These are phyloP conservation scores for Drosophila barbarae DNA, from an alignment of 2,888 invertebrate species.

Conservation along the genomic window DNA sequence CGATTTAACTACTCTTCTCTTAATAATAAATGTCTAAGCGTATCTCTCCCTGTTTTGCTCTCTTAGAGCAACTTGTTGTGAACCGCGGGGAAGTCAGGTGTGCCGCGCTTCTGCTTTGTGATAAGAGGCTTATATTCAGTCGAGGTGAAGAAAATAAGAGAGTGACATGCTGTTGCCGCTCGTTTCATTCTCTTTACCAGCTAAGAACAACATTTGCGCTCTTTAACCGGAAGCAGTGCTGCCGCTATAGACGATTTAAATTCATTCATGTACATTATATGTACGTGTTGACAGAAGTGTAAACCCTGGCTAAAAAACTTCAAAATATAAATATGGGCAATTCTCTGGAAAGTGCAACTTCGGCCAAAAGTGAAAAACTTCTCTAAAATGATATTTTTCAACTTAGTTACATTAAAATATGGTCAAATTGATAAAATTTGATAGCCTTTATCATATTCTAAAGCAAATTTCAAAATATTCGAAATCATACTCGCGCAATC, in stretches of 20 bases:
- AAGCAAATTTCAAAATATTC: too few species aligned
- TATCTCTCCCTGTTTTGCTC: background rate
- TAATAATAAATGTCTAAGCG: background rate
- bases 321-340: too few species aligned
- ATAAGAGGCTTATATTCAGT: background rate
- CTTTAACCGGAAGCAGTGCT: background rate
- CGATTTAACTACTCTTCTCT: background rate
- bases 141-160: background rate
- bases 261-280: too few species aligned
- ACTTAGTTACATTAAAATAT: too few species aligned
- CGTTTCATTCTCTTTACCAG: background rate
- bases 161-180: background rate
- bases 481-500: too few species aligned
- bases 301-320: too few species aligned
- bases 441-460: too few species aligned
- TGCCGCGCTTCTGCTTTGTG: background rate
- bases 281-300: too few species aligned
- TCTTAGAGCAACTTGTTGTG: conserved; percentile 47
- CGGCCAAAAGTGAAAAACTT: too few species aligned
- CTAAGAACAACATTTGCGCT: background rate
- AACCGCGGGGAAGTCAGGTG: conserved; percentile 12
- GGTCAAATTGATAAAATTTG: too few species aligned
- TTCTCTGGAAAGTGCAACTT: too few species aligned
- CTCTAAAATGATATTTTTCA: too few species aligned
- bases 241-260: background rate